Evolutionary conservation across 2,113 vertebrate genomes (phyloP), one percentile per base, ranked within the genome.

Genomic region (Anhinga rufa): DNA sequence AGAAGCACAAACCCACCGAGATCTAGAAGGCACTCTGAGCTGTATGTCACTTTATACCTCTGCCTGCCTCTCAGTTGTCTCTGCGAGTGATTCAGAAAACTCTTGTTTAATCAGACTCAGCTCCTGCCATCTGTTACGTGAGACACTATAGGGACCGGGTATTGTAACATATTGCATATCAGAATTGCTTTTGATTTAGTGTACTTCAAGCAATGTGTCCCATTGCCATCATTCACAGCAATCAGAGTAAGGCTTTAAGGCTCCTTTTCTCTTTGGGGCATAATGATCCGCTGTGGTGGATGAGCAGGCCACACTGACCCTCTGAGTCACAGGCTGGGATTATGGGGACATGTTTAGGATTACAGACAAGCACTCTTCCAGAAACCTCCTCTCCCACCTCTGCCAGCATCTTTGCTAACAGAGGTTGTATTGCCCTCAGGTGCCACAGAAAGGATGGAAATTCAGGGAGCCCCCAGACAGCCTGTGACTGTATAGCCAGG

Each of bases 111-210:
- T 93, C 71, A 92, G 92, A 82, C 77, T 88, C 79, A 81, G 68
- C 46, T 78, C 82, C 76, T 94, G 79, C 88, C 90, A 90, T 92
- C 90, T 96, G 88, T 83, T 91, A 82, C 83, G 49, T 72, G 79
- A 94, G 90, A 86, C 58, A 24, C 71, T 80, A 25, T 12, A 82
- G 75, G 40, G 75, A 91, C 49, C 4, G 1, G 58, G 60, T 80
- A 92, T 86, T 90, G 68, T 69, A 77, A 69, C 2, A 9, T 49
- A 82, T 69, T 80, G 79, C 46, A 17, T 54, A 82, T 83, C 22
- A 82, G 79, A 81, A 77, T 62, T 64, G 54, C 62, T 79, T 84
- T 80, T 88, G 71, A 81, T 93, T 90, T 83, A 62, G 68, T 17
- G 26, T 55, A 62, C 66, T 88, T 61, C 38, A 49, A 76, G 71